A percentile compares a stretch with the other conserved stretches of the same genome.
These are phyloP conservation scores for Alloscopus bannaensis DNA, from an alignment of 2,888 invertebrate genomes.

Conservation along the genomic window DNA sequence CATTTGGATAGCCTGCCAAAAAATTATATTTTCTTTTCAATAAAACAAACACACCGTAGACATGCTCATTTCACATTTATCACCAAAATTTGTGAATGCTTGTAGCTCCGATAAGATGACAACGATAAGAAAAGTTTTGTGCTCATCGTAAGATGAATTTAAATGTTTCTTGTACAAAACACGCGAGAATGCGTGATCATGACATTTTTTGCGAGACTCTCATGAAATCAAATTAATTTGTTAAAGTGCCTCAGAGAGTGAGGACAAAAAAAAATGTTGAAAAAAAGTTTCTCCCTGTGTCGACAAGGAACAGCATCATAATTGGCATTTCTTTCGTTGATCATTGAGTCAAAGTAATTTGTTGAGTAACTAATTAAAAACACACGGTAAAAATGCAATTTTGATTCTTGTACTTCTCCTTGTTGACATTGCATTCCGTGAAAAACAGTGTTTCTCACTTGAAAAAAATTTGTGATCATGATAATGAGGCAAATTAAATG, in stretches of 20 bases:
- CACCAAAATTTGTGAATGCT: no score
- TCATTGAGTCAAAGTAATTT: slow-evolving; percentile 15
- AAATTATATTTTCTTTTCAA: no score
- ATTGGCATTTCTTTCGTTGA: not conserved
- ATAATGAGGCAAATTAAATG: slow-evolving; percentile 32
- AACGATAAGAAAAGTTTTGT: no score
- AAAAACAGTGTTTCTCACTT: not conserved
- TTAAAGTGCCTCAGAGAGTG: slow-evolving; percentile 14
- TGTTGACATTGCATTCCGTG: slow-evolving; percentile 49
- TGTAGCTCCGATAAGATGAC: no score
- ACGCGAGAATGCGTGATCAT: slow-evolving; percentile 49
- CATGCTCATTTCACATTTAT: no score
- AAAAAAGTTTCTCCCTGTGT: no score
- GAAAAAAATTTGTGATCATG: slow-evolving; percentile 6
- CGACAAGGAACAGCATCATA: no score
- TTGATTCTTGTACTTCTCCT: not conserved
- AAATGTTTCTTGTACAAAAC: no score
- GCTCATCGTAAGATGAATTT: no score
- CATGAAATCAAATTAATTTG: slow-evolving; percentile 27
- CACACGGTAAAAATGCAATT: not conserved
- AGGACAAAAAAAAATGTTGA: not conserved
- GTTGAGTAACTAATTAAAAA: slow-evolving; percentile 3
- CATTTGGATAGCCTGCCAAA: no score
- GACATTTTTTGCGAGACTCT: slow-evolving; percentile 37
- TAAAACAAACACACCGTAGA: no score